phyloP scores from a whole-genome alignment of 1,140 invertebrate species.

The Caenorhabditis tropicalis region DNA sequence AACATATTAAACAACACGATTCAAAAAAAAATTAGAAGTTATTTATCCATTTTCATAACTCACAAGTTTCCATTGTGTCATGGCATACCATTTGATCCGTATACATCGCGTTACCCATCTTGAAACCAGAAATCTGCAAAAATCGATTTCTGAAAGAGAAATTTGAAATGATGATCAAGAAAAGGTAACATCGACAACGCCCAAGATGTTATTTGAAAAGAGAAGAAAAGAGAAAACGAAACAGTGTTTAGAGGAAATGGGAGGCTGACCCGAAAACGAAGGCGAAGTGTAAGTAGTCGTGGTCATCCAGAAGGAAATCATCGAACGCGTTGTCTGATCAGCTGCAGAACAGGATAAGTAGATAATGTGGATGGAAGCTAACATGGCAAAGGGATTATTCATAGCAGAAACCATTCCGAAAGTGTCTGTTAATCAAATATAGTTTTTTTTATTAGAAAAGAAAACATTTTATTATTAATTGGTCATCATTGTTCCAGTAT shows the following conservation, averaged over 20 bases:
- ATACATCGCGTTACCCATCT: slow-evolving; percentile 35
- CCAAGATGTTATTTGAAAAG: not conserved
- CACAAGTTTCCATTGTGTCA: slow-evolving; percentile 40
- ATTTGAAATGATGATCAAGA: not conserved
- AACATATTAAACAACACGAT: too few relatives aligned
- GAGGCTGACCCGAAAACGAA: not conserved
- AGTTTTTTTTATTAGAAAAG: too few relatives aligned
- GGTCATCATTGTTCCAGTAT: too few relatives aligned
- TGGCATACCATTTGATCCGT: slow-evolving; percentile 37
- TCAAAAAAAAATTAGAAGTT: too few relatives aligned
- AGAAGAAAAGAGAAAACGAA: not conserved
- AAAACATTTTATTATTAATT: too few relatives aligned
- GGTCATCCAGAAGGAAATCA: not conserved
- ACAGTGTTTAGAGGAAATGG: not conserved
- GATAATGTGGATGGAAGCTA: not conserved
- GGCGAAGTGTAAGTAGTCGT: not conserved
- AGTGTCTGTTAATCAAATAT: too few relatives aligned
- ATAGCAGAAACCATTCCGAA: too few relatives aligned
- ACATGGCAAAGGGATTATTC: too few relatives aligned
- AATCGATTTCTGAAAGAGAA: not conserved
- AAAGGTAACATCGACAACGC: slow-evolving; percentile 11
- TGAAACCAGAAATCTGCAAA: not conserved
- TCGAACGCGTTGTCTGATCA: not conserved
- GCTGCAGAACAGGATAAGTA: not conserved
- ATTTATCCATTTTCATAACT: not conserved